A percentile compares a stretch with the other conserved stretches of the same genome.
Evolutionary conservation across 2,113 vertebrate species (phyloP).

Genomic region (Phrynosoma blainvillii): DNA sequence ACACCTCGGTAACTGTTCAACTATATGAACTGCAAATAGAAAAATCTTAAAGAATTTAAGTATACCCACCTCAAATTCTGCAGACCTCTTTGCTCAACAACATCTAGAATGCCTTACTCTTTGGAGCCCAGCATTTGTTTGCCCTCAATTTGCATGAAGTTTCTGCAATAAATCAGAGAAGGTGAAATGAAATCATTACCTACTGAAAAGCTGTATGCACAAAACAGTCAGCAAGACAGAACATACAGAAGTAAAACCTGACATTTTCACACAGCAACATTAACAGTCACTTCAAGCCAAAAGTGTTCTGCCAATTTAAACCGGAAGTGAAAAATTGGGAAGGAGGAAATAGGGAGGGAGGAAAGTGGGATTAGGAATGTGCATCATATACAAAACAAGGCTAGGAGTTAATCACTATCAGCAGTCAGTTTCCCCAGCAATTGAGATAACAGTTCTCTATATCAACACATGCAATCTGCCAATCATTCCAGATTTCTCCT

Average conservation of each 20-base stretch:
- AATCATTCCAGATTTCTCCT: neutral
- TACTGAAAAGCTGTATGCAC: neutral
- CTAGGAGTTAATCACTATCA: constrained; percentile 20
- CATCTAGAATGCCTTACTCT: neutral
- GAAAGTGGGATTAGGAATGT: constrained; percentile 3
- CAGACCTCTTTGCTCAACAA: neutral
- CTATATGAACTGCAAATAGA: neutral
- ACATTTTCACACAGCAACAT: neutral
- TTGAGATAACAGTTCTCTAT: neutral
- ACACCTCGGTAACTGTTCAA: neutral
- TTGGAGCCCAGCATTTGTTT: neutral
- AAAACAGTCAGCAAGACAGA: neutral
- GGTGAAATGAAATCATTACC: neutral
- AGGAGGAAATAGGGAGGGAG: neutral
- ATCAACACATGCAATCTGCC: neutral
- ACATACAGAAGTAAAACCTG: neutral
- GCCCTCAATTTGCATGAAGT: neutral
- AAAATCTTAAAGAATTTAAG: neutral
- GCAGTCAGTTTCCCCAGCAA: neutral
- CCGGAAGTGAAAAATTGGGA: neutral
- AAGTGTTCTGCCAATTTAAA: neutral
- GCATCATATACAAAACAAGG: constrained; percentile 16
- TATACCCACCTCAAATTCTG: neutral
- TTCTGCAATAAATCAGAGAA: constrained; percentile 2
- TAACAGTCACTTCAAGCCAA: neutral